Percentiles rank a stretch among this genome's conserved stretches.
Evolutionary conservation across 2,888 invertebrate species (phyloP).

Genomic region (Eupithecia exiguata): DNA sequence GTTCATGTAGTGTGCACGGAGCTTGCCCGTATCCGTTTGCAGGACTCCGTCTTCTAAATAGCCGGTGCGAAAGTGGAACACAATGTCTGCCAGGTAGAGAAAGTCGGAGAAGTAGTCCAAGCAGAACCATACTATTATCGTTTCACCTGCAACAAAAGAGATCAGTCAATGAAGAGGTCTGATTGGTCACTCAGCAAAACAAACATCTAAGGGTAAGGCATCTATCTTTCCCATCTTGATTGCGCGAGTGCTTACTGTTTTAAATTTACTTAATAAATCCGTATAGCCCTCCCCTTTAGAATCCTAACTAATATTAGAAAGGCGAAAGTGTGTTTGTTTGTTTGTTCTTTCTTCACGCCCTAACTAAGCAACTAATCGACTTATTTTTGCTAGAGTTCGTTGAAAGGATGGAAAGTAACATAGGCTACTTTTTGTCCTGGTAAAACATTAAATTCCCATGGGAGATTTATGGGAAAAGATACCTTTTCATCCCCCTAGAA

Average conservation of each 20-base stretch:
- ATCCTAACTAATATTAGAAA: no score
- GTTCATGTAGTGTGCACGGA: conserved; percentile 99
- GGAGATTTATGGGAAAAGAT: no score
- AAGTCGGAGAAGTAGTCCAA: conserved; percentile 98
- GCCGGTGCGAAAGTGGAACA: conserved; percentile 98
- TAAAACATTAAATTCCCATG: no score
- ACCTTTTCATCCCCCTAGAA: no score
- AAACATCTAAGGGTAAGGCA: neutral
- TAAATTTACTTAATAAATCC: neutral
- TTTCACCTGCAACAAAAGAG: conserved; percentile 87
- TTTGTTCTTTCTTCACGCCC: no score
- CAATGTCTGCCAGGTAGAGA: conserved; percentile 97
- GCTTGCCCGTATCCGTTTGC: conserved; percentile 96
- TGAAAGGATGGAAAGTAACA: no score
- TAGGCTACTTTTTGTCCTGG: no score
- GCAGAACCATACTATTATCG: conserved; percentile 97
- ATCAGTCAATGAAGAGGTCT: neutral
- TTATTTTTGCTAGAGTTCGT: no score
- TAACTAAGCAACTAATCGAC: no score
- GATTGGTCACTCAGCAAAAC: neutral
- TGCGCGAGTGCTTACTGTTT: neutral
- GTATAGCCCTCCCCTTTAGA: no score
- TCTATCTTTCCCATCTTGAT: neutral
- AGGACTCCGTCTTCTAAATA: conserved; percentile 98
- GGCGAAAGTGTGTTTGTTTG: no score